Percentiles rank a stretch among this genome's conserved stretches.
phyloP scores from a whole-genome alignment of 2,888 invertebrate genomes.

The Polyploca ridens region DNA sequence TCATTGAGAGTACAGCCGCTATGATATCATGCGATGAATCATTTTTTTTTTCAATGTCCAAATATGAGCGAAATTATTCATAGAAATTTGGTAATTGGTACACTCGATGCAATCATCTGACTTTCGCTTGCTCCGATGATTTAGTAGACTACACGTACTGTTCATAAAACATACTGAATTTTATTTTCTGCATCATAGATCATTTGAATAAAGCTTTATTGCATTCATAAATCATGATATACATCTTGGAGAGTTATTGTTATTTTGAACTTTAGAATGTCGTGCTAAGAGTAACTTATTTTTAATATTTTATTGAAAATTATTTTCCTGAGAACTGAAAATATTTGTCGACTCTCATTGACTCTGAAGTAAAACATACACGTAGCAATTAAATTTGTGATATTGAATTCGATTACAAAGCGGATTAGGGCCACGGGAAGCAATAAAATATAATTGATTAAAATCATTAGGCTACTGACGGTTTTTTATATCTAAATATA shows the following conservation, averaged over 20 bases:
- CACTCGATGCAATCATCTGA: conserved; percentile 1
- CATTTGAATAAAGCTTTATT: neutral
- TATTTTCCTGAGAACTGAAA: neutral
- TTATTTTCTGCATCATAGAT: neutral
- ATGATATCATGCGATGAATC: conserved; percentile 2
- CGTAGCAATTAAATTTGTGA: neutral
- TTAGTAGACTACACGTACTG: neutral
- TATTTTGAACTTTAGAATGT: neutral
- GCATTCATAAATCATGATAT: conserved; percentile 1
- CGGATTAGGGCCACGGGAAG: neutral
- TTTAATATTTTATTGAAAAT: neutral
- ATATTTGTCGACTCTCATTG: no score
- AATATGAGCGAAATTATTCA: conserved; percentile 1
- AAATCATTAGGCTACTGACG: neutral
- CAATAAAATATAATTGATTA: conserved; percentile 1
- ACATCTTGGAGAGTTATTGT: neutral
- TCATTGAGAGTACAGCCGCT: neutral
- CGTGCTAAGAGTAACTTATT: no score
- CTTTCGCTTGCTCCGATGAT: conserved; percentile 1
- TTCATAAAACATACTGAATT: neutral
- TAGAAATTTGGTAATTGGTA: conserved; percentile 4
- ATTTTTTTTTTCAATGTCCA: neutral
- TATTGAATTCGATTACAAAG: neutral
- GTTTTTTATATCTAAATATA: neutral
- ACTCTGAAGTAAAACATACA: neutral